A percentile compares a stretch with the other conserved stretches of the same genome.
Evolutionary conservation across 2,113 vertebrate species (phyloP).

Genomic region (Alosa alosa): DNA sequence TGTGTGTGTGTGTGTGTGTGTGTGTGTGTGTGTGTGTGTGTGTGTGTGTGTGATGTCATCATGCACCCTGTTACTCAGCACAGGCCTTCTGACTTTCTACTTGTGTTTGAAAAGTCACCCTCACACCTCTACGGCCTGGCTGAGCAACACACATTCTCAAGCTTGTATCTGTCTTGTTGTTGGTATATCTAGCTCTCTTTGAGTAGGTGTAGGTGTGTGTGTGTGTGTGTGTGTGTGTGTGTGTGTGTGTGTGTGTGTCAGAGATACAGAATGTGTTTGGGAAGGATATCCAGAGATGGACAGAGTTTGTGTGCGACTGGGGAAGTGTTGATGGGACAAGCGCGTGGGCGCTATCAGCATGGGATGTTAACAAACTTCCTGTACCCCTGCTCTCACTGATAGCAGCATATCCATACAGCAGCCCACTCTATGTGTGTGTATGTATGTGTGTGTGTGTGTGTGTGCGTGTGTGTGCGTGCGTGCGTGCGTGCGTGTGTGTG

Average conservation of each 20-base stretch:
- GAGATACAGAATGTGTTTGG: neutral
- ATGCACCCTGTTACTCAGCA: neutral
- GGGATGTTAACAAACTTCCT: neutral
- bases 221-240: neutral
- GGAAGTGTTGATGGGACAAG: neutral
- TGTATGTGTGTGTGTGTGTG: conserved; percentile 12
- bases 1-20: conserved; percentile 11
- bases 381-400: neutral
- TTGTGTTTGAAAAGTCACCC: conserved; percentile 6
- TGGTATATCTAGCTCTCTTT: neutral
- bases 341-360: neutral
- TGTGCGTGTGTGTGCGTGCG: neutral
- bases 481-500: neutral
- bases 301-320: neutral
- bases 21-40: neutral
- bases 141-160: neutral
- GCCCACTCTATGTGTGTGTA: neutral
- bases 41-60: neutral
- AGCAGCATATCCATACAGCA: no score
- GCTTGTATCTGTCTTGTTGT: neutral
- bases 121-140: conserved; percentile 37
- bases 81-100: conserved; percentile 11
- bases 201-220: neutral
- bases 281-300: neutral
- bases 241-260: neutral